Base-by-base conservation (phyloP, 2,888 invertebrate species). In the Galeruca laticollis region DNA sequence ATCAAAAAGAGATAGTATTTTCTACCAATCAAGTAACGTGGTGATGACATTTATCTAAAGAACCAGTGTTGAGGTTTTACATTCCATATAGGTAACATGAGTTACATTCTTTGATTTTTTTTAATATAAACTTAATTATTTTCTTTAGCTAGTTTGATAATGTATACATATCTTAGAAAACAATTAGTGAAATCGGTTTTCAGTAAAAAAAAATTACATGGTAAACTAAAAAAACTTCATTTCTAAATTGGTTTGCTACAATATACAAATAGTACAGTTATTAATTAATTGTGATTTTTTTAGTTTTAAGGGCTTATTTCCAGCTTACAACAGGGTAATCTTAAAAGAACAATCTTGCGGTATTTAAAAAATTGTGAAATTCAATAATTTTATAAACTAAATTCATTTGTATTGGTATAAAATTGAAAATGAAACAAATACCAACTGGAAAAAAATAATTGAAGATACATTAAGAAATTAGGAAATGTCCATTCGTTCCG, bases 271-370 rank as follows among this genome's bases (percentile, higher is more conserved):
- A 52, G 26, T 26, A 56, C 26, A 5, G 21, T 56, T 60, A 20
- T 13, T n/a, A 33, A 13, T 15, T 5, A 47, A 21, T 60, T 60
- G 47, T 60, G 47, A 60, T 60, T 26, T 26, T n/a, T 60, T 60
- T 60, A 15, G 13, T 40, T 40, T 43, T 60, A 60, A 60, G 59
- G 6, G 43, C 21, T 60, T 60, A 2, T 18, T n/a, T 33, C 20
- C 40, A 31, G 54, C n/a, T 60, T 18, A 4, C 21, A n/a, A 40
- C 60, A 60, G 60, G 60, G 60, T 60, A 40, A 60, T 60, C 40
- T 60, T 40, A 40, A 3, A 26, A 26, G 26, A 26, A 26, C 26
- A 1, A 6, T 26, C 26, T 26, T 26, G 26, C 6, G 6, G 26
- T 26, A 5, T 6, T 26, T 26, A 26, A 6, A 6, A 26, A n/a